Base-by-base conservation (phyloP, 2,113 vertebrate genomes). In the Onychostoma macrolepis region DNA sequence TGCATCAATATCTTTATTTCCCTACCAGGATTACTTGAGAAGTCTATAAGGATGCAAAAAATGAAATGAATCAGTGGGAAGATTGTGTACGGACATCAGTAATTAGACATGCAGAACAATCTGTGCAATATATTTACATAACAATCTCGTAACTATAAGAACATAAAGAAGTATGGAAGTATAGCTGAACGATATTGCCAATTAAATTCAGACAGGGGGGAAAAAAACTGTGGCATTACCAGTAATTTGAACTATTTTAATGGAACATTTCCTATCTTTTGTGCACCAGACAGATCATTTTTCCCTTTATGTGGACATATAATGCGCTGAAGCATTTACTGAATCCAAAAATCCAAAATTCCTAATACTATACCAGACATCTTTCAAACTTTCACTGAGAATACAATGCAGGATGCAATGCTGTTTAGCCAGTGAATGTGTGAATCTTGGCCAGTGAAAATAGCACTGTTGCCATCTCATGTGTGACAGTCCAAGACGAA, bases 401-500 rank as follows among this genome's bases (percentile, higher is more conserved):
- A 45, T 45, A 80, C 33, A 80, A 78, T 79, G 2, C 9, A 67
- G 12, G 41, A 69, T 78, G 58, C 56, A n/a, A 15, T 43, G 41
- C 15, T 65, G 12, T 67, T 77, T n/a, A 38, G 13, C 41, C 19
- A 80, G 63, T 43, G 21, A 69, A 69, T 33, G 38, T 86, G 85
- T 80, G 76, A 28, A 86, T 30, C 43, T 19, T 67, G 19, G 76
- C 45, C n/a, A 11, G 61, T 80, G 45, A 86, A 86, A 85, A 79
- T 26, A 79, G 61, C 58, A 50, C 84, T 50, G 61, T 50, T 86
- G 61, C 77, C 84, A 86, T 61, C 24, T 76, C 15, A 78, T 79
- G 75, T 86, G 84, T 69, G 75, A 36, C 38, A 17, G n/a, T 50
- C 26, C 43, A 50, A 50, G 84, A 86, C 2, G 28, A 41, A 48